These are phyloP conservation scores for Epizoanthus rinbou DNA, from an alignment of 92 coral and sea anemone genomes.

Conservation along the genomic window DNA sequence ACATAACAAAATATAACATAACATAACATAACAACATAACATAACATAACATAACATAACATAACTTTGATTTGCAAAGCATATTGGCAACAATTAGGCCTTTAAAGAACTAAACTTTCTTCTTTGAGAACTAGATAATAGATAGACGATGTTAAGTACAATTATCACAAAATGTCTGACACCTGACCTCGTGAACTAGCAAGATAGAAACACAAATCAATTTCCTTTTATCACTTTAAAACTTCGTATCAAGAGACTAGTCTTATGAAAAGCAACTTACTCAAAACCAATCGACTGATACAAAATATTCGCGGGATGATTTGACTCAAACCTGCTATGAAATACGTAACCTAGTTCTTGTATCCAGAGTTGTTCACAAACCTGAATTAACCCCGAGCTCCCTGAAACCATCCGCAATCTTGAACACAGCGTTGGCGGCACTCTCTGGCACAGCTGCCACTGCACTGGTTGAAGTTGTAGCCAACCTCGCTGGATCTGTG, in stretches of 20 bases:
- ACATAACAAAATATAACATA: too few relatives aligned
- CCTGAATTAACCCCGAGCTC: slow-evolving; percentile 68
- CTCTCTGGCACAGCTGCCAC: slow-evolving; percentile 67
- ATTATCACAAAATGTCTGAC: too few relatives aligned
- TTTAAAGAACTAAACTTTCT: too few relatives aligned
- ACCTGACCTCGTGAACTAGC: too few relatives aligned
- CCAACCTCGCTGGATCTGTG: slow-evolving; percentile 57
- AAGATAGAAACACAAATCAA: background rate
- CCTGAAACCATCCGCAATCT: slow-evolving; percentile 62
- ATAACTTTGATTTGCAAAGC: too few relatives aligned
- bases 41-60: too few relatives aligned
- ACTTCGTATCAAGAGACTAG: background rate
- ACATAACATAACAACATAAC: too few relatives aligned
- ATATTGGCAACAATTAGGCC: too few relatives aligned
- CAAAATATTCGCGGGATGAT: too few relatives aligned
- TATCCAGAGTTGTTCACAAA: background rate
- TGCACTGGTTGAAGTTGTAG: slow-evolving; percentile 57
- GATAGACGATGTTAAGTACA: too few relatives aligned
- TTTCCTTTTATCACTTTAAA: background rate
- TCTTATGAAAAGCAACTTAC: background rate
- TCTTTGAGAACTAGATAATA: too few relatives aligned
- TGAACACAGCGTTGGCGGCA: slow-evolving; percentile 94
- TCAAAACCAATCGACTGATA: background rate
- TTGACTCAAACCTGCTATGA: background rate
- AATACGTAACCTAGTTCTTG: background rate